Conservation (phyloP, 2,797 vertebrate species). For the Mus caroli region DNA sequence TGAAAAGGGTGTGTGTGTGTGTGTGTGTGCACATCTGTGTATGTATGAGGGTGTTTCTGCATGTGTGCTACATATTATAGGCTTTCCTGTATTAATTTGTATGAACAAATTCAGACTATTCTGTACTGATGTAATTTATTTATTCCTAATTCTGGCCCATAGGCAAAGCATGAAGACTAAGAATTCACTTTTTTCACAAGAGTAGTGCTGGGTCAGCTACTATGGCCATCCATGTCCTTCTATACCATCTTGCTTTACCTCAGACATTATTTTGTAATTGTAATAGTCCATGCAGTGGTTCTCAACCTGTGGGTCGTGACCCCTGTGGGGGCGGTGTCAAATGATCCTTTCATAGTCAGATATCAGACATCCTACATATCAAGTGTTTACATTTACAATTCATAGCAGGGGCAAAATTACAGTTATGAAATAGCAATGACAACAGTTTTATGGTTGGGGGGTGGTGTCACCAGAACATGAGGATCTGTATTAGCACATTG, state of each 20-base stretch:
- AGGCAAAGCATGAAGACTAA: background rate
- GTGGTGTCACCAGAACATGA: background rate
- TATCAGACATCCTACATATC: background rate
- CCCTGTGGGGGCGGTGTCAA: background rate
- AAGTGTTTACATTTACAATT: background rate
- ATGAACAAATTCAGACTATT: background rate
- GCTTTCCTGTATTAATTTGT: background rate
- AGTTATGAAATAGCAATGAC: background rate
- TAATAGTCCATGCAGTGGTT: background rate
- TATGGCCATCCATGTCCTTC: background rate
- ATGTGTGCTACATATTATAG: background rate
- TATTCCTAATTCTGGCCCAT: slow-evolving; percentile 29
- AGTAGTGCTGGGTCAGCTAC: background rate
- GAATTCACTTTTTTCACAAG: background rate
- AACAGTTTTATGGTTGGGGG: background rate
- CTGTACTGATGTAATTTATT: background rate
- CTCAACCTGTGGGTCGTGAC: background rate
- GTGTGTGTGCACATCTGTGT: background rate
- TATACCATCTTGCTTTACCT: background rate
- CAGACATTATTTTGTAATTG: background rate
- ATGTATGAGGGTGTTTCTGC: background rate
- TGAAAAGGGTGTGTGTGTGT: background rate
- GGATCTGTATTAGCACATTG: background rate
- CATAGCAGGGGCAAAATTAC: background rate
- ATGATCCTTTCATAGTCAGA: background rate